phyloP scores from a whole-genome alignment of 2,113 vertebrate species.

The Peromyscus californicus region DNA sequence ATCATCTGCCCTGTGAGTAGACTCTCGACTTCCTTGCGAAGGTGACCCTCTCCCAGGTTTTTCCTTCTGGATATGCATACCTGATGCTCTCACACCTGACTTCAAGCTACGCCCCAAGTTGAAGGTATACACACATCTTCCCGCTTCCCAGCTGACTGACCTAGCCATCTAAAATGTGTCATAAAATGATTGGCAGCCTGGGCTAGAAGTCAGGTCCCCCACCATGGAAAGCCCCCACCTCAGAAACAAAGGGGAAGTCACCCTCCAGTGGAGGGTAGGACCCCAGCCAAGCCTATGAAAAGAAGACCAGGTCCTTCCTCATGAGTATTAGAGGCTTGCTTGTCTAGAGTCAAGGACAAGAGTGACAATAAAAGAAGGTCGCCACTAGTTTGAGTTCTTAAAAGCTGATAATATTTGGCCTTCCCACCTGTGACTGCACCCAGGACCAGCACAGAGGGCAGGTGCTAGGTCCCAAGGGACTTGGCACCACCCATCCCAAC shows the following conservation, averaged over 20 bases:
- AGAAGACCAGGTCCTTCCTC: neutral
- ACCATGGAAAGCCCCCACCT: neutral
- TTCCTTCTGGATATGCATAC: neutral
- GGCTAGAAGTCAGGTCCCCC: neutral
- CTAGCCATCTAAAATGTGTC: neutral
- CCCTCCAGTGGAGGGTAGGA: neutral
- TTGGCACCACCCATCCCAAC: neutral
- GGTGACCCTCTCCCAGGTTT: neutral
- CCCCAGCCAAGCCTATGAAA: neutral
- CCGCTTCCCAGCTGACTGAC: fast-evolving
- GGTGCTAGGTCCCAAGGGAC: neutral
- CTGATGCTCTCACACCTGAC: neutral
- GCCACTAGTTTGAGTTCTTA: neutral
- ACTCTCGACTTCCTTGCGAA: neutral
- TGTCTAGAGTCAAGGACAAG: neutral
- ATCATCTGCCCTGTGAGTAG: too few relatives aligned
- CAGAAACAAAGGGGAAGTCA: neutral
- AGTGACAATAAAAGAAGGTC: neutral
- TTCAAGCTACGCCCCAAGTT: neutral
- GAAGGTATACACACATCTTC: neutral
- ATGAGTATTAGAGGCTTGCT: neutral
- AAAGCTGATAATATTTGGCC: neutral
- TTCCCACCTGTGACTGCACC: neutral
- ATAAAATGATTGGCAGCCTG: neutral
- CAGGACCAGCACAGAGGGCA: neutral